Evolutionary conservation across 2,113 vertebrate genomes (phyloP).

Genomic region (Tympanuchus pallidicinctus): DNA sequence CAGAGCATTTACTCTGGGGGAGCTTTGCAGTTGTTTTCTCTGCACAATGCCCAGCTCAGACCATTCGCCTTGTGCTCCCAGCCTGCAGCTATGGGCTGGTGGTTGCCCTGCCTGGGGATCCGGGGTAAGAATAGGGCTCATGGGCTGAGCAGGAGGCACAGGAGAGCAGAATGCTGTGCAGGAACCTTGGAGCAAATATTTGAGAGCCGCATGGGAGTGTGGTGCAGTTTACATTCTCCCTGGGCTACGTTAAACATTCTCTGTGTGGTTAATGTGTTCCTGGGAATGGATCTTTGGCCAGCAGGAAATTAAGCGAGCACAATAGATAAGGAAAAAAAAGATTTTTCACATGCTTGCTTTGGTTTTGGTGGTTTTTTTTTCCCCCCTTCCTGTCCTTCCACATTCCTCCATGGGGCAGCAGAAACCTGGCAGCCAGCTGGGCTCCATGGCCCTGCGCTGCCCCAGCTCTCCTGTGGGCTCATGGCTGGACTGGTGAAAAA

Average conservation of each 20-base stretch:
- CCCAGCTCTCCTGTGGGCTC: not conserved
- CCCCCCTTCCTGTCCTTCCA: not conserved
- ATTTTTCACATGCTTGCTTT: rapidly evolving
- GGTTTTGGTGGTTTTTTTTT: no score
- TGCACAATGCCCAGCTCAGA: no score
- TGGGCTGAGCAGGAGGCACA: not conserved
- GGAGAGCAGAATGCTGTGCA: not conserved
- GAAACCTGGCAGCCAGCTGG: not conserved
- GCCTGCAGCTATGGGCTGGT: no score
- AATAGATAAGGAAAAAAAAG: rapidly evolving
- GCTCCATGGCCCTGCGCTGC: not conserved
- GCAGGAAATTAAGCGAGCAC: not conserved
- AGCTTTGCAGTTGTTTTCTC: no score
- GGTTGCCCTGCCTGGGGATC: no score
- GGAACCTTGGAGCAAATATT: slow-evolving; percentile 2
- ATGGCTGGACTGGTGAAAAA: not conserved
- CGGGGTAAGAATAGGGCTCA: not conserved
- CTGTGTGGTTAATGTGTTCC: not conserved
- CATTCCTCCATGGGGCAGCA: not conserved
- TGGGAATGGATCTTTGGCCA: not conserved
- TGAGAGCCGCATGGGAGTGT: not conserved
- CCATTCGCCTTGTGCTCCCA: no score
- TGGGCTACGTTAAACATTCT: not conserved
- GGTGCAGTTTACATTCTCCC: not conserved
- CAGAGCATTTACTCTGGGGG: no score